Percentiles rank a stretch among this genome's conserved stretches.
Evolutionary conservation across 2,113 vertebrate genomes (phyloP).

Genomic region (Carassius gibelio): DNA sequence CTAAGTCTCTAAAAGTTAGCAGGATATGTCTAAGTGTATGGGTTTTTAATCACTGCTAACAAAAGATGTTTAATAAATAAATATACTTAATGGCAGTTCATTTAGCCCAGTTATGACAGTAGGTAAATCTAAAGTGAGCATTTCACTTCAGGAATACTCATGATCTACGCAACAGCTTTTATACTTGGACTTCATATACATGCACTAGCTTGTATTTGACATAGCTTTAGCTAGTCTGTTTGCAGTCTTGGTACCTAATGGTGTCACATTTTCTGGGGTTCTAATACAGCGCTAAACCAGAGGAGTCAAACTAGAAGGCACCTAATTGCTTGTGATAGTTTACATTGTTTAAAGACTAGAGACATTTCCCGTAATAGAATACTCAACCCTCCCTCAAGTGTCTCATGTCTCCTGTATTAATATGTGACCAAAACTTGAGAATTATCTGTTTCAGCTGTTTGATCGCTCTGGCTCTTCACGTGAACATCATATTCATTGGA

Average conservation of each 20-base stretch:
- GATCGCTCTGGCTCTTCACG: too few relatives aligned
- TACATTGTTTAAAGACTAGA: constrained; percentile 64
- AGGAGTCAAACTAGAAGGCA: constrained; percentile 28
- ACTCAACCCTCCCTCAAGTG: constrained; percentile 53
- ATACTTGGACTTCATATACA: not conserved
- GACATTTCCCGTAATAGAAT: constrained; percentile 64
- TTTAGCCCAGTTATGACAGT: not conserved
- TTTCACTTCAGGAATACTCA: not conserved
- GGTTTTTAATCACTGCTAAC: not conserved
- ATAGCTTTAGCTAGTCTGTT: constrained; percentile 39
- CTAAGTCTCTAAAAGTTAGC: too few relatives aligned
- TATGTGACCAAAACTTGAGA: too few relatives aligned
- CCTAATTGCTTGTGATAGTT: constrained; percentile 72
- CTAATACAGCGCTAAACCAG: not conserved
- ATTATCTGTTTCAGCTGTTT: too few relatives aligned
- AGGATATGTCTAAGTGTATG: too few relatives aligned
- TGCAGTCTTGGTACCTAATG: constrained; percentile 43
- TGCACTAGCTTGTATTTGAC: not conserved
- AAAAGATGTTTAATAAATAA: not conserved
- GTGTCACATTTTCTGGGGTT: constrained; percentile 40
- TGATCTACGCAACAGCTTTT: not conserved
- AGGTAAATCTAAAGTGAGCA: too few relatives aligned
- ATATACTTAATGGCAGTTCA: too few relatives aligned
- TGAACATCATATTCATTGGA: too few relatives aligned
- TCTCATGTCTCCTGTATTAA: constrained; percentile 47